phyloP scores from a whole-genome alignment of 2,888 invertebrate species.

The Mythimna lalbum region DNA sequence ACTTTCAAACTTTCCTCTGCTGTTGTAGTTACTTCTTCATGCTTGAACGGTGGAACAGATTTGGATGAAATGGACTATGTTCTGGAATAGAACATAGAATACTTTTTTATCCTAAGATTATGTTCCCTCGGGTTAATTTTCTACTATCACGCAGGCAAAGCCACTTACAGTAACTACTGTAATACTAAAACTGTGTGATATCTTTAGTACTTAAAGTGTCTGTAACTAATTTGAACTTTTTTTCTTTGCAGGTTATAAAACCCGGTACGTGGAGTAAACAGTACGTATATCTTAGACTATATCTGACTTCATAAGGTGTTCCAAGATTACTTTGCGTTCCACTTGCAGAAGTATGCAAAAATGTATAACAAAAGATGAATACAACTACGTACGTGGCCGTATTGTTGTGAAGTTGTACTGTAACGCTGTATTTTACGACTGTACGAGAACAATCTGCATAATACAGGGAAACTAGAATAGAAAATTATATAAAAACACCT shows the following conservation, averaged over 20 bases:
- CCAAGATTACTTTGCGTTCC: conserved; percentile 42
- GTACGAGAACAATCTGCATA: conserved; percentile 23
- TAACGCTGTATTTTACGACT: conserved; percentile 24
- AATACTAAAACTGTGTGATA: neutral
- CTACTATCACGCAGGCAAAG: too few species aligned
- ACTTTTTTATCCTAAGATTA: too few species aligned
- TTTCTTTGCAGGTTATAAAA: conserved; percentile 48
- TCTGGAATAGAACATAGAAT: too few species aligned
- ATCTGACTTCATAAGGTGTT: conserved; percentile 11
- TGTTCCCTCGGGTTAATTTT: too few species aligned
- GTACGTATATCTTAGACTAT: conserved; percentile 43
- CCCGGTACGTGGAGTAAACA: conserved; percentile 40
- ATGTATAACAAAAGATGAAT: conserved; percentile 38
- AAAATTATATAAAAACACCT: conserved; percentile 12
- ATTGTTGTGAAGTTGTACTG: conserved; percentile 42
- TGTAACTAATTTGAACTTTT: conserved; percentile 29
- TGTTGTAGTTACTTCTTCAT: too few species aligned
- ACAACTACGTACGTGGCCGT: conserved; percentile 28
- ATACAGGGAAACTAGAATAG: conserved; percentile 17
- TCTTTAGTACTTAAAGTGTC: neutral
- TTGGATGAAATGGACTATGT: too few species aligned
- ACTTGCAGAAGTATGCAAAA: conserved; percentile 29
- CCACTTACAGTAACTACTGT: too few species aligned
- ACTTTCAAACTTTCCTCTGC: too few species aligned
- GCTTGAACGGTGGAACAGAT: too few species aligned